A percentile compares a stretch with the other conserved stretches of the same genome.
These are phyloP conservation scores for Melipona beecheii DNA, from an alignment of 2,888 invertebrate species.

Conservation along the genomic window DNA sequence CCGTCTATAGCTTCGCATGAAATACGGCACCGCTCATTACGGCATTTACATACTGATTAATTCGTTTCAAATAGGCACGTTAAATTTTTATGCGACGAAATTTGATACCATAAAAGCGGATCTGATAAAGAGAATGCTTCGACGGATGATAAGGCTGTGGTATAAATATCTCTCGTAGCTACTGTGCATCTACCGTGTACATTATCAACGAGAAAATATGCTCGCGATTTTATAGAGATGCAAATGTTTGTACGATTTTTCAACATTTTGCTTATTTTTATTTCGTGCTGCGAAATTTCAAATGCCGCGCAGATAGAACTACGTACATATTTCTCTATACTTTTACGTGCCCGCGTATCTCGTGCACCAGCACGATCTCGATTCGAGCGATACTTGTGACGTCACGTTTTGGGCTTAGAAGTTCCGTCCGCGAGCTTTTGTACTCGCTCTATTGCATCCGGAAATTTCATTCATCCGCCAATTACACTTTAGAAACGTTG, in stretches of 20 bases:
- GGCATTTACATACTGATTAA: neutral
- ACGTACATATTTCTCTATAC: neutral
- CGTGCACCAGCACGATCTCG: neutral
- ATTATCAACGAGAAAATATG: neutral
- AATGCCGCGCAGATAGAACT: neutral
- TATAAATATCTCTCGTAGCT: neutral
- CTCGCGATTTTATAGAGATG: neutral
- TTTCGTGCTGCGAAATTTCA: neutral
- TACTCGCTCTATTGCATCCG: neutral
- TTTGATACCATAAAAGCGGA: neutral
- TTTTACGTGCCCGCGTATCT: neutral
- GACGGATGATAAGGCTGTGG: neutral
- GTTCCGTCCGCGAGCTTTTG: neutral
- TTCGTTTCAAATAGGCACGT: neutral
- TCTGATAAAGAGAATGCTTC: neutral
- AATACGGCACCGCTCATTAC: neutral
- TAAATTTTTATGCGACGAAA: neutral
- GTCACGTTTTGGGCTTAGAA: slow-evolving; percentile 1
- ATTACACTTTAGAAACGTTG: neutral
- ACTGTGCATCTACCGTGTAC: too few species aligned
- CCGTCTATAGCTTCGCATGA: neutral
- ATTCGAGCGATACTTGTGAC: neutral
- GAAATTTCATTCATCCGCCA: neutral
- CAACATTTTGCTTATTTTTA: neutral
- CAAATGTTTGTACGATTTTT: neutral